Conservation (phyloP, 2,797 vertebrate genomes). For the Octomys mimax region DNA sequence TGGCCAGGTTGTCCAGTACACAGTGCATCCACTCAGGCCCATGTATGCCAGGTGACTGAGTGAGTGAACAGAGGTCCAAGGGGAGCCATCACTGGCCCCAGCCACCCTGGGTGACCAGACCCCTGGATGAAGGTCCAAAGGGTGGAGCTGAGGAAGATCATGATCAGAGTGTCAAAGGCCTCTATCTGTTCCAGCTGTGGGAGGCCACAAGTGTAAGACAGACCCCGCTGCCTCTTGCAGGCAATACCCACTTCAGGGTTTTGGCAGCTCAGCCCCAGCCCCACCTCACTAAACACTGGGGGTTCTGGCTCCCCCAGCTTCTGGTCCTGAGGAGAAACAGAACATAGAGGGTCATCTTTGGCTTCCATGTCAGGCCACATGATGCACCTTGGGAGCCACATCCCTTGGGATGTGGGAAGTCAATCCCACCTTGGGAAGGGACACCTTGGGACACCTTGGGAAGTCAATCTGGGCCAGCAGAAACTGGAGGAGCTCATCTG, state of each 20-base stretch:
- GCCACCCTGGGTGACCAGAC: background rate
- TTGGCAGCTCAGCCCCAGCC: background rate
- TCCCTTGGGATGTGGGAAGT: too few species aligned
- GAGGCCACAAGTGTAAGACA: background rate
- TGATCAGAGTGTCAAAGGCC: background rate
- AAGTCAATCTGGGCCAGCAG: background rate
- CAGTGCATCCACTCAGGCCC: background rate
- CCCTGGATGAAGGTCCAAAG: background rate
- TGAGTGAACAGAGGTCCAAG: background rate
- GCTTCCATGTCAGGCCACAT: background rate
- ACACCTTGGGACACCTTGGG: too few species aligned
- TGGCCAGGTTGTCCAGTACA: background rate
- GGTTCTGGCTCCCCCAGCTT: background rate
- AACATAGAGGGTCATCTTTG: background rate
- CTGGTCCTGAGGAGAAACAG: background rate
- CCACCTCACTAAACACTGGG: background rate
- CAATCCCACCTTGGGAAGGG: too few species aligned
- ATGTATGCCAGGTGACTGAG: background rate
- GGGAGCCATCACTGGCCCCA: background rate
- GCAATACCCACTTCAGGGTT: background rate
- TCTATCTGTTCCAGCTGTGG: background rate
- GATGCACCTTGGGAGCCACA: background rate
- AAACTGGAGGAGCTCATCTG: background rate
- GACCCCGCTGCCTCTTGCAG: background rate
- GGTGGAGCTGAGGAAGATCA: background rate